Percentiles rank a stretch among this genome's conserved stretches.
Evolutionary conservation across 2,888 invertebrate species (phyloP).

Genomic region (Cataglyphis livida): DNA sequence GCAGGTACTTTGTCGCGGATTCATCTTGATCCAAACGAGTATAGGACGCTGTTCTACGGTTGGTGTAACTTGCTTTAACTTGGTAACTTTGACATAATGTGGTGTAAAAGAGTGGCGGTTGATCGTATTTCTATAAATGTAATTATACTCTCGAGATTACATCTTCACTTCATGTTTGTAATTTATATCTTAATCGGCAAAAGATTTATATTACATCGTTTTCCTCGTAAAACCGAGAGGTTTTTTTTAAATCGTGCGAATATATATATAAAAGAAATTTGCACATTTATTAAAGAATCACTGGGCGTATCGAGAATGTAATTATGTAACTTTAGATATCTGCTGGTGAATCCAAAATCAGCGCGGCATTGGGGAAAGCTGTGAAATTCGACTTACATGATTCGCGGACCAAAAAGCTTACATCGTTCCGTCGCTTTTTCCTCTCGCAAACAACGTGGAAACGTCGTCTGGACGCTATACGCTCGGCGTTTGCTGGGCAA

Average conservation of each 20-base stretch:
- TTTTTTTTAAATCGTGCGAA: neutral
- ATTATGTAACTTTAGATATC: neutral
- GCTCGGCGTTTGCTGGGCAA: slow-evolving; percentile 41
- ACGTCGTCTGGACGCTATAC: slow-evolving; percentile 45
- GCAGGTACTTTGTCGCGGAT: slow-evolving; percentile 11
- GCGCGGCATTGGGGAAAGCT: neutral
- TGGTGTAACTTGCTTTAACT: slow-evolving; percentile 26
- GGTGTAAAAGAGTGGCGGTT: neutral
- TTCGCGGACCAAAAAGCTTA: slow-evolving; percentile 35
- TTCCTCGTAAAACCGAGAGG: neutral
- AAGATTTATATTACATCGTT: neutral
- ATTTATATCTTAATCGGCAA: neutral
- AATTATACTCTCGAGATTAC: neutral
- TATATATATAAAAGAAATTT: neutral
- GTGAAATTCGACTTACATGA: slow-evolving; percentile 25
- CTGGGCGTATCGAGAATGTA: neutral
- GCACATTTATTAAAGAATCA: neutral
- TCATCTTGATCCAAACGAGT: slow-evolving; percentile 21
- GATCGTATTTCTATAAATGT: slow-evolving; percentile 26
- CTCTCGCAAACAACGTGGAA: slow-evolving; percentile 46
- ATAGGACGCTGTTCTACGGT: neutral
- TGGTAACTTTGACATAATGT: slow-evolving; percentile 16
- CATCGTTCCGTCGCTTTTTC: slow-evolving; percentile 39
- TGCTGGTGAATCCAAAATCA: neutral
- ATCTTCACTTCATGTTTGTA: slow-evolving; percentile 17